These are phyloP conservation scores for Liolophura sinensis DNA, from an alignment of 1,140 invertebrate genomes.

Conservation along the genomic window DNA sequence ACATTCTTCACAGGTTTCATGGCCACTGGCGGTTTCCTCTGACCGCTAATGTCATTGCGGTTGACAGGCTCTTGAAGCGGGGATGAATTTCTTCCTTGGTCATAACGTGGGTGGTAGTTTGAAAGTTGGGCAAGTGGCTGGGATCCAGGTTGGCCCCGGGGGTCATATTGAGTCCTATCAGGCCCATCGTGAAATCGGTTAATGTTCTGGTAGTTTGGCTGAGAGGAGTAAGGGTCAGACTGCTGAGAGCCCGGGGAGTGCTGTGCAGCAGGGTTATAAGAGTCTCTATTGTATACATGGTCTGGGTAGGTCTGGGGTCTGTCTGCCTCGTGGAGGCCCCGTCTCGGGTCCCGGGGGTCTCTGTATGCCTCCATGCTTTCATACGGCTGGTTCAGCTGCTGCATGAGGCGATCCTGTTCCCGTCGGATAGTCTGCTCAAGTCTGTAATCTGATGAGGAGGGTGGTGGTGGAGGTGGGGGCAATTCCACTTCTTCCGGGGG, in stretches of 20 bases:
- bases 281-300: slow-evolving; percentile 18
- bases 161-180: not conserved
- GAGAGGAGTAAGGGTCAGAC: slow-evolving; percentile 3
- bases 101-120: too few species aligned
- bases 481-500: slow-evolving; percentile 43
- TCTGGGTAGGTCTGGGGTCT: slow-evolving; percentile 16
- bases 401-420: slow-evolving; percentile 33
- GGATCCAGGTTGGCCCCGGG: not conserved
- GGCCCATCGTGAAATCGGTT: slow-evolving; percentile 15
- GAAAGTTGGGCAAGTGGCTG: too few species aligned
- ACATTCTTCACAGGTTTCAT: slow-evolving; percentile 4
- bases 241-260: slow-evolving; percentile 23
- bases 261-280: slow-evolving; percentile 14
- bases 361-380: slow-evolving; percentile 18
- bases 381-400: slow-evolving; percentile 16
- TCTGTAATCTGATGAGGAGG: slow-evolving; percentile 33
- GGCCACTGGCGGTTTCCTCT: slow-evolving; percentile 11
- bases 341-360: slow-evolving; percentile 16
- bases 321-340: slow-evolving; percentile 7
- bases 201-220: slow-evolving; percentile 50
- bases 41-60: not conserved
- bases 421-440: slow-evolving; percentile 34
- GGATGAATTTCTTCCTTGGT: not conserved
- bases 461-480: slow-evolving; percentile 44
- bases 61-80: not conserved